Base-by-base conservation (phyloP, 2,888 invertebrate species). In the Argyresthia albistria region DNA sequence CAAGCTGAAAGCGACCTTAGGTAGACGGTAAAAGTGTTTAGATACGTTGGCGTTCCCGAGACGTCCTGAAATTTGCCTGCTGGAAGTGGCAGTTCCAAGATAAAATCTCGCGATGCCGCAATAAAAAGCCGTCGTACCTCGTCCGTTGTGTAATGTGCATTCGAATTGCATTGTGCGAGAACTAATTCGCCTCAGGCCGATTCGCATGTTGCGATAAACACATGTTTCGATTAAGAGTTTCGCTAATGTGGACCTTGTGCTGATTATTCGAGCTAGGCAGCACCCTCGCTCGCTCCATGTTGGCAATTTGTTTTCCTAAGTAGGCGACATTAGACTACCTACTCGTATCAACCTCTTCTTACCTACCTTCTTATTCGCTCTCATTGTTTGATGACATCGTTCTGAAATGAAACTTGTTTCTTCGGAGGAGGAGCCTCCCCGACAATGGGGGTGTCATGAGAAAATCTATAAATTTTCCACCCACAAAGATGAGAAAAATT, bases 81-180 rank as follows among this genome's bases (percentile, higher is more conserved):
- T 86, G 86, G 84, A 86, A 87, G 87, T 87, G 86, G 86, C 84
- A 87, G 82, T 80, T 81, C 73, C 68, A 71, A 84, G 87, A 87
- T 87, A 87, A 86, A 84, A 87, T 86, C 86, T 83, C 81, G 80
- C 83, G 84, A 83, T 84, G 86, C 84, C 83, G 86, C 83, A 87
- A 87, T 87, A 87, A 87, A 87, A 86, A 84, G 83, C 80, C 73
- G 76, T 75, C 75, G 83, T 84, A 83, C 83, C 77, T 81, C 80
- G 84, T 83, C 80, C 80, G 86, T 84, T 86, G 87, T 86, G 86
- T 86, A 86, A 87, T 86, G 82, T 84, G 84, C 87, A 86, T 86
- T 86, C 84, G 86, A 87, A 87, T 87, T 87, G 87, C 87, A 87
- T 87, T 86, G 86, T 87, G 84, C 84, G 86, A 83, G 82, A 87